Conservation (phyloP, 2,113 vertebrate genomes). For the Athene noctua region DNA sequence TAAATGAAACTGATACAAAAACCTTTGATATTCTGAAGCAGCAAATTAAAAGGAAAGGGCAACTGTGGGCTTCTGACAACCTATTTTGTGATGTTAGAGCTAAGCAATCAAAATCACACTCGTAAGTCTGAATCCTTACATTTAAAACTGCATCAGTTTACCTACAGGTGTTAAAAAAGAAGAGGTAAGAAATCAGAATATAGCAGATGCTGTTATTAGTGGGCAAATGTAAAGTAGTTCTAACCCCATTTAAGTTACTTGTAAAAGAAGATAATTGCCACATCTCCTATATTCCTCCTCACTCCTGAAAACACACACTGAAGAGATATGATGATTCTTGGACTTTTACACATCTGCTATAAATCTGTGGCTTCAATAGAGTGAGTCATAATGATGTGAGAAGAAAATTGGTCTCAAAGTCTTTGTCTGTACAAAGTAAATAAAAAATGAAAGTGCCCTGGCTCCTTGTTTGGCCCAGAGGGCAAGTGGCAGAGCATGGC, state of each 20-base stretch:
- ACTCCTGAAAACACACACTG: not conserved
- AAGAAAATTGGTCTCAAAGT: not conserved
- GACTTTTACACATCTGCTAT: not conserved
- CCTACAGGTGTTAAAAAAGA: not conserved
- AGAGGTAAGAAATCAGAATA: not conserved
- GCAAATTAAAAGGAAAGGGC: not conserved
- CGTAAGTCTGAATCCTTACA: not conserved
- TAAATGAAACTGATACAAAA: not conserved
- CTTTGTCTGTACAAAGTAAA: not conserved
- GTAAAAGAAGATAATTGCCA: not conserved
- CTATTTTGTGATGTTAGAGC: not conserved
- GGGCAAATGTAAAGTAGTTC: not conserved
- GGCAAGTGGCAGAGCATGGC: not conserved
- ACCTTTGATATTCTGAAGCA: not conserved
- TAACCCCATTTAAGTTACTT: not conserved
- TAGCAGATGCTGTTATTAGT: not conserved
- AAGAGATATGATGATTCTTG: not conserved
- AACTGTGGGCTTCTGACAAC: not conserved
- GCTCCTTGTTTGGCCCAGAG: not conserved
- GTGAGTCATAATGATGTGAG: not conserved
- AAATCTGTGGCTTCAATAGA: not conserved
- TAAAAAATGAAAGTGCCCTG: not conserved
- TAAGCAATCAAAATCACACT: not conserved
- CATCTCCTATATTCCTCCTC: not conserved
- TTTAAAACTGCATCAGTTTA: not conserved